Base-by-base conservation (phyloP, 35 echinoderm and acorn worm genomes). In the Diadema setosum region DNA sequence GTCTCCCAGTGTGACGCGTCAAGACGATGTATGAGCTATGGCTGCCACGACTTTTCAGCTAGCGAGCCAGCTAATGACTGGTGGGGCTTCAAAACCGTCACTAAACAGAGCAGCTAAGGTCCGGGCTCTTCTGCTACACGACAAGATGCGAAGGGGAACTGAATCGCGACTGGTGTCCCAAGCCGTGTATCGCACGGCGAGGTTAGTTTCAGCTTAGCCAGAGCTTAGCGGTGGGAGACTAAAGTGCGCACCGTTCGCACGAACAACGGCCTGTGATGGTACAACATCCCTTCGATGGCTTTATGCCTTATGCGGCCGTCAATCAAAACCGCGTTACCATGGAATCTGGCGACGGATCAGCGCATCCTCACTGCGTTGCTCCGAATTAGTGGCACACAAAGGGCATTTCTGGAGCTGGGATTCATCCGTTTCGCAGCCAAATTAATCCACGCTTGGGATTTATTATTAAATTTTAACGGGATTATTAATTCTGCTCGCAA, bases 121-220 rank as follows among this genome's bases (percentile, higher is more conserved):
- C n/a, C n/a, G n/a, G n/a, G n/a, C n/a, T n/a, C n/a, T n/a, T n/a
- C n/a, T n/a, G n/a, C n/a, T n/a, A n/a, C n/a, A n/a, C n/a, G n/a
- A 34, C 30, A 67, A 67, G 63, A 34, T 33, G 63, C 12, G 63
- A 67, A 34, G 21, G 63, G 37, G 23, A 29, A 67, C 30, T 33
- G 5, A 74, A 43, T 41, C 39, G 44, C 44, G 9, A 78, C 20
- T 78, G 73, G 73, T 78, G 73, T 78, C 73, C 73, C 73, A 35
- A 26, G 35, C 73, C 30, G 30, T 67, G 63, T 33, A 78, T 78
- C 39, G 39, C 39, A 42, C 73, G 73, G 73, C 24, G 20, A 78
- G 73, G 73, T 78, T 78, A 78, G 73, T 42, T 78, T 78, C 73
- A 78, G 73, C 73, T 78, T 78, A 78, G 73, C 73, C 73, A n/a